These are phyloP conservation scores for Pogonus chalceus DNA, from an alignment of 1,140 invertebrate species.

Conservation along the genomic window DNA sequence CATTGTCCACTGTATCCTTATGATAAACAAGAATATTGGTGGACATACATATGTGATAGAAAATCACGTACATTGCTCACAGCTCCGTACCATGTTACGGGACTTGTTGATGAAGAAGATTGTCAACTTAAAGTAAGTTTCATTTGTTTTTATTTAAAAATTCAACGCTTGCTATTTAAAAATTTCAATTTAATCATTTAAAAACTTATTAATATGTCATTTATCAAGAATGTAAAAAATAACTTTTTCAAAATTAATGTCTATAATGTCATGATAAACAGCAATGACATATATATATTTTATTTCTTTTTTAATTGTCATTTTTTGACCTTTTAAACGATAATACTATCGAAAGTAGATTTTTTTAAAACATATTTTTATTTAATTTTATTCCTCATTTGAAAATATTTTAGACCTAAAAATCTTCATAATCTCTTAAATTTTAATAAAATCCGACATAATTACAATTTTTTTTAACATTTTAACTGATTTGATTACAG, in stretches of 20 bases:
- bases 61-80: constrained; percentile 85
- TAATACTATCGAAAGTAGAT: too few species aligned
- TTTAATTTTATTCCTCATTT: too few species aligned
- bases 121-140: constrained; percentile 67
- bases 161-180: too few species aligned
- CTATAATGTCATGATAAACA: too few species aligned
- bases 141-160: too few species aligned
- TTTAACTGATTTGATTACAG: constrained; percentile 29
- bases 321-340: too few species aligned
- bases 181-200: too few species aligned
- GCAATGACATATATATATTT: too few species aligned
- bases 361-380: background rate
- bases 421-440: background rate
- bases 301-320: too few species aligned
- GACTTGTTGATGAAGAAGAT: constrained; percentile 68
- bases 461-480: background rate
- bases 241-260: too few species aligned
- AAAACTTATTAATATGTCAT: too few species aligned
- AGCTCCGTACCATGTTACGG: constrained; percentile 83
- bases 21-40: constrained; percentile 99
- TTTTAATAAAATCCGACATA: background rate
- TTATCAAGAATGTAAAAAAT: too few species aligned
- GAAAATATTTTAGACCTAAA: background rate
- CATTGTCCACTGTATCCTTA: constrained; percentile 94
- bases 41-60: constrained; percentile 93